Conservation (phyloP, 2,113 vertebrate genomes). For the Bothrops jararaca region DNA sequence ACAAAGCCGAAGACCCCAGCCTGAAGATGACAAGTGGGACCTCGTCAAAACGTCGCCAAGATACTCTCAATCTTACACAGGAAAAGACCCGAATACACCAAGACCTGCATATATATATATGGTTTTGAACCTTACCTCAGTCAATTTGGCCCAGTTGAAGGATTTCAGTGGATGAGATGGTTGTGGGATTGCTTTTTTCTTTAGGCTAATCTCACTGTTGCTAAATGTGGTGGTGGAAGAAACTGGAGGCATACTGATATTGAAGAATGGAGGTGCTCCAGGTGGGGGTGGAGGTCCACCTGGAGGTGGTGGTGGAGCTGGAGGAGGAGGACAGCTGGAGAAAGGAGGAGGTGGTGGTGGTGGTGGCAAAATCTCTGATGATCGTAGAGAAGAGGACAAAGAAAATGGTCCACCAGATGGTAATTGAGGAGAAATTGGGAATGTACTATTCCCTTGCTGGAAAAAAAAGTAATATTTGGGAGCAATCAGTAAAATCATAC, state of each 20-base stretch:
- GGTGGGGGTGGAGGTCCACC: constrained; percentile 87
- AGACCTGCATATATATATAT: too few species aligned
- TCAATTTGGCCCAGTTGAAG: constrained; percentile 97
- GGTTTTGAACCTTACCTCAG: constrained; percentile 78
- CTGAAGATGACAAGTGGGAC: too few species aligned
- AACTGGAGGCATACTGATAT: constrained; percentile 68
- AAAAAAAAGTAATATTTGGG: constrained; percentile 28
- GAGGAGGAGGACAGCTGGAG: constrained; percentile 77
- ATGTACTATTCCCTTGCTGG: constrained; percentile 70
- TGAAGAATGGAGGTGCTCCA: constrained; percentile 88
- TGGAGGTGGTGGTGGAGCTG: constrained; percentile 78
- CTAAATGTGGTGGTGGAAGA: constrained; percentile 69
- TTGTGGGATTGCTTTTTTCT: constrained; percentile 87
- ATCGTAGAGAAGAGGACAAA: constrained; percentile 72
- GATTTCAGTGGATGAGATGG: constrained; percentile 96
- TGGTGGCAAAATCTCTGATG: constrained; percentile 74
- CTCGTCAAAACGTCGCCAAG: too few species aligned
- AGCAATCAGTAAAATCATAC: not conserved
- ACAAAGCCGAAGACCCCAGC: too few species aligned
- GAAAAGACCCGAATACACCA: too few species aligned
- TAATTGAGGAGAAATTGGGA: constrained; percentile 67
- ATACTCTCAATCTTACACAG: too few species aligned
- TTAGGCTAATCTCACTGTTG: constrained; percentile 68
- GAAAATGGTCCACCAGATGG: constrained; percentile 80
- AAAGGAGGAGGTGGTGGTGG: constrained; percentile 84